Percentiles rank a stretch among this genome's conserved stretches.
Evolutionary conservation across 2,888 invertebrate species (phyloP).

Genomic region (Conops quadrifasciatus): DNA sequence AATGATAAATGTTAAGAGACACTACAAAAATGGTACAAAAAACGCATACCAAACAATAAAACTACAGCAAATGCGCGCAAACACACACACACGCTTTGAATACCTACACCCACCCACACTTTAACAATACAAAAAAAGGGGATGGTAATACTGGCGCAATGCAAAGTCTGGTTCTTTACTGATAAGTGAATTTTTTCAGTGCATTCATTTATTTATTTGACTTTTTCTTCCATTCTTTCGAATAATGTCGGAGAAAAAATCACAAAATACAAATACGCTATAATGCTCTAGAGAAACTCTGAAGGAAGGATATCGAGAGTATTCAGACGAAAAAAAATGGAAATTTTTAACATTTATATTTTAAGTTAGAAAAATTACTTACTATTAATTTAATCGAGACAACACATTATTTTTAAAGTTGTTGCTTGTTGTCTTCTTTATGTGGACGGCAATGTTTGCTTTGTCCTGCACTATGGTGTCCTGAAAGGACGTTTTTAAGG

Average conservation of each 20-base stretch:
- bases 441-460: not conserved
- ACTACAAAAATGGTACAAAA: slow-evolving; percentile 36
- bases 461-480: not conserved
- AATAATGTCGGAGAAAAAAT: not conserved
- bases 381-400: slow-evolving; percentile 63
- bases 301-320: not conserved
- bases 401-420: slow-evolving; percentile 49
- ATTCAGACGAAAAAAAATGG: not conserved
- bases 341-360: slow-evolving; percentile 32
- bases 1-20: slow-evolving; percentile 43
- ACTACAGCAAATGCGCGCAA: not conserved
- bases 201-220: slow-evolving; percentile 12
- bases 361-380: slow-evolving; percentile 62
- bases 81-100: not conserved
- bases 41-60: slow-evolving; percentile 23
- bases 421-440: not conserved
- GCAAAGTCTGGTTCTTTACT: slow-evolving; percentile 14
- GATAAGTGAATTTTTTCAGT: slow-evolving; percentile 26
- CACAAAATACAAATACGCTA: not conserved
- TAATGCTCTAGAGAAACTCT: not conserved
- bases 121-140: not conserved
- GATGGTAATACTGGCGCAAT: slow-evolving; percentile 1
- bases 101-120: not conserved
- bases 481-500: not conserved
- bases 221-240: not conserved